Evolutionary conservation across 1,140 invertebrate genomes (phyloP).

Genomic region (Lepidotrigona ventralis): DNA sequence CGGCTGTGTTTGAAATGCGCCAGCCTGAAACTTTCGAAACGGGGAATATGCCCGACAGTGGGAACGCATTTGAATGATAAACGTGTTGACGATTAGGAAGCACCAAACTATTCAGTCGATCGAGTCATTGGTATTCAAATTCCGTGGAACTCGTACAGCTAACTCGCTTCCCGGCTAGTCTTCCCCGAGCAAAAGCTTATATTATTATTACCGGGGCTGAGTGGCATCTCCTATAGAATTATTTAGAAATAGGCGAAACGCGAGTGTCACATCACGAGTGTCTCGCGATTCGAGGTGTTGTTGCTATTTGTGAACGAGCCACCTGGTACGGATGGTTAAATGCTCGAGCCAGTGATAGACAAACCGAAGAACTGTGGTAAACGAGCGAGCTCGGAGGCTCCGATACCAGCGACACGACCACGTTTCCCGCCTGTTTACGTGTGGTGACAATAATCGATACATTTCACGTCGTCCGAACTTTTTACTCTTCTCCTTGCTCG

Average conservation of each 20-base stretch:
- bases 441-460: constrained; percentile 10
- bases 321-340: not conserved
- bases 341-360: not conserved
- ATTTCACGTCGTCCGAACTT: not conserved
- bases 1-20: not conserved
- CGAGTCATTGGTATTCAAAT: constrained; percentile 29
- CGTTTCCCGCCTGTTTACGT: not conserved
- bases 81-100: constrained; percentile 2
- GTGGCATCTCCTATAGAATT: not conserved
- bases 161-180: not conserved
- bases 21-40: not conserved
- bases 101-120: constrained; percentile 1
- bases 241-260: not conserved
- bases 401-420: not conserved
- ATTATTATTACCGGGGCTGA: not conserved
- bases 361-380: constrained; percentile 16
- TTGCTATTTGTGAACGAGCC: not conserved
- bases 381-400: not conserved
- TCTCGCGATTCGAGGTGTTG: not conserved
- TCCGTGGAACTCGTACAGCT: not conserved
- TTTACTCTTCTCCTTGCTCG: not conserved
- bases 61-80: not conserved
- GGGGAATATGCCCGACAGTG: not conserved
- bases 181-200: not conserved
- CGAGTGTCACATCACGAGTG: not conserved